Evolutionary conservation across 1,140 invertebrate genomes (phyloP), one percentile per base, ranked within the genome.

Genomic region (Pseudomyrmex gracilis): DNA sequence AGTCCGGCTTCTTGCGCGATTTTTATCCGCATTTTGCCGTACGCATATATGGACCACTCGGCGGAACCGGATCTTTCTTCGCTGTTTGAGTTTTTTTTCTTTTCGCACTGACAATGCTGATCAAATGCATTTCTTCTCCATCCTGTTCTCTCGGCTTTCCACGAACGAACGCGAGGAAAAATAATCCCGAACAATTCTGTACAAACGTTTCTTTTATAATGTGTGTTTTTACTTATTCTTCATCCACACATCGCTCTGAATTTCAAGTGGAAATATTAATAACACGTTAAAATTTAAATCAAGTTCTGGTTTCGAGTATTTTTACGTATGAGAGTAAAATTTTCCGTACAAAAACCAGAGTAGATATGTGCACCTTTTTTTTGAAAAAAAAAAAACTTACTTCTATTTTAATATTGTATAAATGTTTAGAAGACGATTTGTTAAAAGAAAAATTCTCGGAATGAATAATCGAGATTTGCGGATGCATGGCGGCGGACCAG

Each of bases 401-500:
- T 7, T 34, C 5, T 34, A 5, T 34, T 5, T 34, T 34, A 34
- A 34, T 4, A 34, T 34, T 34, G 34, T 34, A 34, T 7, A 34
- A 34, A 34, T 34, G 34, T 34, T 34, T 34, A 34, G 34, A 34
- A 34, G 34, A 34, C 3, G 58, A 61, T 22, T 20, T 15, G 3
- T 47, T 66, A 10, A 12, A 2, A 0, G 3, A 47, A 24, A 45
- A 17, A 43, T 34, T 66, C 45, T 53, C 12, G 45, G 7, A 64
- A 64, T 58, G 57, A 78, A 68, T 78, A 78, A 68, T 0, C 22
- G 15, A 58, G 20, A 60, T 71, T 74, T 74, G 20, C 47, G 17
- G 43, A 73, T 80, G n/a, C 53, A 49, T 34, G 34, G 34, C n/a
- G 43, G 20, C 13, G 12, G 17, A 61, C 45, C 24, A 82, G 4